Evolutionary conservation across 2,113 vertebrate genomes (phyloP).

Genomic region (Odontesthes bonariensis): DNA sequence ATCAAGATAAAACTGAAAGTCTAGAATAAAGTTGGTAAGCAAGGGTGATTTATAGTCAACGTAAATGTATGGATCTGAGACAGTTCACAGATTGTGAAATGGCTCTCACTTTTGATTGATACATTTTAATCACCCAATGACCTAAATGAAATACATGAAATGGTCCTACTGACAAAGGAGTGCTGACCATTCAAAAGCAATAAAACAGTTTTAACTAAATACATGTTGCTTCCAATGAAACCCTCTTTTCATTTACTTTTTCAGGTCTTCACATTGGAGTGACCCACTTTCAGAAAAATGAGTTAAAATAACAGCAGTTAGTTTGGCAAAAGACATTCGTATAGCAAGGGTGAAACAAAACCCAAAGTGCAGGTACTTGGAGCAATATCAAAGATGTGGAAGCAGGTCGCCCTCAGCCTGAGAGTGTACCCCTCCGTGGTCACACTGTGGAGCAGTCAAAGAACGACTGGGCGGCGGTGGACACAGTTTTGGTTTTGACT

Average conservation of each 20-base stretch:
- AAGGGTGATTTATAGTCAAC: too few relatives aligned
- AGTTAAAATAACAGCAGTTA: slow-evolving; percentile 19
- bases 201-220: neutral
- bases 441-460: slow-evolving; percentile 86
- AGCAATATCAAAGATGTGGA: slow-evolving; percentile 25
- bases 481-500: slow-evolving; percentile 85
- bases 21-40: too few relatives aligned
- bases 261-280: slow-evolving; percentile 3
- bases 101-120: too few relatives aligned
- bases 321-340: slow-evolving; percentile 7
- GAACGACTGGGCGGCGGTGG: slow-evolving; percentile 81
- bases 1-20: too few relatives aligned
- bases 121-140: too few relatives aligned
- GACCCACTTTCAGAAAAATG: slow-evolving; percentile 46
- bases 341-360: slow-evolving; percentile 21
- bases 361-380: slow-evolving; percentile 12
- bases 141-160: too few relatives aligned
- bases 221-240: neutral
- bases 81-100: too few relatives aligned
- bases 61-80: too few relatives aligned
- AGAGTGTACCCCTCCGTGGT: slow-evolving; percentile 74
- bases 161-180: too few relatives aligned
- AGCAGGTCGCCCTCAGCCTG: slow-evolving; percentile 14
- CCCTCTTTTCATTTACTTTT: neutral
- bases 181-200: too few relatives aligned